phyloP scores from a whole-genome alignment of 2,113 vertebrate genomes.

The Esox niger region DNA sequence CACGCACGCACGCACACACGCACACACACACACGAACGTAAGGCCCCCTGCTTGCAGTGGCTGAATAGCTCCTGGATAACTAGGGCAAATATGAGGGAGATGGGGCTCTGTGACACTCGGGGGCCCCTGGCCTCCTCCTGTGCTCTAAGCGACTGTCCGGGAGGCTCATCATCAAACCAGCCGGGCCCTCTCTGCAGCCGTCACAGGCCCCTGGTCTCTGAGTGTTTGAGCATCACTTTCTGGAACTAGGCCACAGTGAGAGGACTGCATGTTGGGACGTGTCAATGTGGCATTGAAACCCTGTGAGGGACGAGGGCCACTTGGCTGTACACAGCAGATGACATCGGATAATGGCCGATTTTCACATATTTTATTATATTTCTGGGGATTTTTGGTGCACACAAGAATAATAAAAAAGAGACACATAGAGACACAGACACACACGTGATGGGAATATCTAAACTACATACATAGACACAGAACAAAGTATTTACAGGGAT shows the following conservation, averaged over 20 bases:
- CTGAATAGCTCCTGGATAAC: not conserved
- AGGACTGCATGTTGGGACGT: constrained; percentile 44
- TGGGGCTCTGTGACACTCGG: not conserved
- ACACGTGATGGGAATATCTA: not conserved
- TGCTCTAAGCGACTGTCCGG: not conserved
- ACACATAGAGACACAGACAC: not conserved
- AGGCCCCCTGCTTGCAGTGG: too few relatives aligned
- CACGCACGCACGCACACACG: too few relatives aligned
- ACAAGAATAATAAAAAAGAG: not conserved
- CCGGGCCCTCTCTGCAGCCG: not conserved
- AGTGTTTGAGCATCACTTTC: constrained; percentile 24
- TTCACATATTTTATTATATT: constrained; percentile 19
- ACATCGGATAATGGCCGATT: constrained; percentile 36
- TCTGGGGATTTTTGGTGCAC: not conserved
- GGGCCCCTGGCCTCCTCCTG: not conserved
- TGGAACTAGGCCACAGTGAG: constrained; percentile 62
- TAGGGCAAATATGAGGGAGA: not conserved
- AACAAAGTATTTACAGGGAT: not conserved
- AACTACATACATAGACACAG: constrained; percentile 5
- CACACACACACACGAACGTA: not conserved
- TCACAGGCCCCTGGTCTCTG: constrained; percentile 26
- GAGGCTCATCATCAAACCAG: not conserved
- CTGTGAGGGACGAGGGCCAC: constrained; percentile 44
- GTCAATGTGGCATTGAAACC: constrained; percentile 67
- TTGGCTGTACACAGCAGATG: constrained; percentile 7